phyloP scores from a whole-genome alignment of 2,888 invertebrate species.

The Timema cristinae region DNA sequence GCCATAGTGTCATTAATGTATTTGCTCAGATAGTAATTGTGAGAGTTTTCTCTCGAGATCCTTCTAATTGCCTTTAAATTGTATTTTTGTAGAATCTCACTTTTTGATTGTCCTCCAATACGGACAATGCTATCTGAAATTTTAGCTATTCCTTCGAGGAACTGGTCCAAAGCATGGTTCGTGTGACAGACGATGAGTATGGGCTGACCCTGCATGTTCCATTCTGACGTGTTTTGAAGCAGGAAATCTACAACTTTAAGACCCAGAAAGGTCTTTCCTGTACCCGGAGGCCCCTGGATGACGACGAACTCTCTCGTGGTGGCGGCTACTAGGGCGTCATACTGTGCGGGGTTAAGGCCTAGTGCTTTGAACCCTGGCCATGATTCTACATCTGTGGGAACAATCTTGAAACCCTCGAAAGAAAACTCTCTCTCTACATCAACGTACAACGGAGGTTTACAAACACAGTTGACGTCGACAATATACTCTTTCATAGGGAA shows the following conservation, averaged over 20 bases:
- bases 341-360: conserved; percentile 62
- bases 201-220: conserved; percentile 50
- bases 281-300: conserved; percentile 86
- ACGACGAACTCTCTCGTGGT: conserved; percentile 67
- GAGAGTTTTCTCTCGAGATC: background rate
- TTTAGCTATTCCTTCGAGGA: conserved; percentile 63
- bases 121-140: conserved; percentile 60
- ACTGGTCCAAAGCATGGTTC: conserved; percentile 84
- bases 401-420: too few species aligned
- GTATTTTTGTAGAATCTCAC: conserved; percentile 41
- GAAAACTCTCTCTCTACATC: too few species aligned
- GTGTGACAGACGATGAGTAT: conserved; percentile 78
- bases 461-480: conserved; percentile 45
- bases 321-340: conserved; percentile 61
- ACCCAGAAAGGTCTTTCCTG: conserved; percentile 80
- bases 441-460: conserved; percentile 13
- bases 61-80: conserved; percentile 19
- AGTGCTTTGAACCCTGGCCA: conserved; percentile 51
- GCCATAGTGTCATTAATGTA: too few species aligned
- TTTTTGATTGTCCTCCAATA: conserved; percentile 66
- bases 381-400: background rate
- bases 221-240: conserved; percentile 22
- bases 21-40: too few species aligned
- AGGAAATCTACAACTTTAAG: conserved; percentile 60
- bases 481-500: conserved; percentile 69